Evolutionary conservation across 2,797 vertebrate genomes (phyloP).

Genomic region (Numenius phaeopus): DNA sequence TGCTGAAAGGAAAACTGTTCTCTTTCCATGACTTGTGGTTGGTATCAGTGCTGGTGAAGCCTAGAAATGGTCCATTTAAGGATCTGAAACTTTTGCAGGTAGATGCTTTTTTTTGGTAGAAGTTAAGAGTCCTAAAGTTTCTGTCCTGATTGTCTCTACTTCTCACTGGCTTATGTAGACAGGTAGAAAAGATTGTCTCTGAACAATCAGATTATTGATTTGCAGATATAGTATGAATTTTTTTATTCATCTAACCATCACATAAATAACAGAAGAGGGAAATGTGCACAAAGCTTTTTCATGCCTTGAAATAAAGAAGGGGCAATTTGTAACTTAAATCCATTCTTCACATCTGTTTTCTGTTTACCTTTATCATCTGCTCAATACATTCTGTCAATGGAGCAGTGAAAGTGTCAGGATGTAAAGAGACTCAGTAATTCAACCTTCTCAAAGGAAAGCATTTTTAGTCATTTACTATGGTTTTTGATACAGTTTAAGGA

Average conservation of each 20-base stretch:
- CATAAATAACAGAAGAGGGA: background rate
- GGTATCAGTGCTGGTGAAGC: background rate
- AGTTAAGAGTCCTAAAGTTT: background rate
- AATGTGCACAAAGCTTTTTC: background rate
- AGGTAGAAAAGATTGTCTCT: background rate
- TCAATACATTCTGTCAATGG: background rate
- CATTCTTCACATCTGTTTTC: background rate
- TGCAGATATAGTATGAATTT: background rate
- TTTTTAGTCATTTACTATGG: background rate
- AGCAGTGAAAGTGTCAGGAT: background rate
- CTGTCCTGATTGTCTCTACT: background rate
- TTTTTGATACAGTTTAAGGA: constrained; percentile 15
- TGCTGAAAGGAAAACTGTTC: background rate
- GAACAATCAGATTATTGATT: background rate
- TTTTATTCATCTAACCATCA: background rate
- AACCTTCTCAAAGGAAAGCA: background rate
- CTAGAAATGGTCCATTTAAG: background rate
- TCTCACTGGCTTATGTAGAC: background rate
- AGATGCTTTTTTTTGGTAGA: background rate
- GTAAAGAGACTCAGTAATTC: background rate
- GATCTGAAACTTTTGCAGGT: background rate
- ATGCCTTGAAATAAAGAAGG: background rate
- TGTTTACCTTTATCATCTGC: background rate
- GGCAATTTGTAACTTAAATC: background rate
- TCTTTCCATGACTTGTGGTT: background rate